A percentile compares a stretch with the other conserved stretches of the same genome.
phyloP scores from a whole-genome alignment of 2,113 vertebrate genomes.

The Gulo gulo region DNA sequence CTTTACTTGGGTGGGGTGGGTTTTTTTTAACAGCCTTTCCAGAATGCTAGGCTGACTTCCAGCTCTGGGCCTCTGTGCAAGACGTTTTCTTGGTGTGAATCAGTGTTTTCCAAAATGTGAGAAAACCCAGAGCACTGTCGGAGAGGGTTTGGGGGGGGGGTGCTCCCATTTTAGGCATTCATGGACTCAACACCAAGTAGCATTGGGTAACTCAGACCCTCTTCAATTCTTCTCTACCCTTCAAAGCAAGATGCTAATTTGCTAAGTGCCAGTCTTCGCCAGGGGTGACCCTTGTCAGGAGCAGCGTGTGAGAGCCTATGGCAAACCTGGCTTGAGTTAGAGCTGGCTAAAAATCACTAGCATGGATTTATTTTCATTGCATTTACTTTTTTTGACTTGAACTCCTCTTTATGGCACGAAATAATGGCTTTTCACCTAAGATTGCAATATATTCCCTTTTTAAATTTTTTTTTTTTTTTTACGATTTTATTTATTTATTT shows the following conservation, averaged over 20 bases:
- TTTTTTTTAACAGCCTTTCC: background rate
- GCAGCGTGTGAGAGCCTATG: background rate
- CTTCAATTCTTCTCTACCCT: background rate
- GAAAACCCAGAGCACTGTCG: background rate
- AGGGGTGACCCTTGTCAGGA: background rate
- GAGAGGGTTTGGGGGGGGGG: too few species aligned
- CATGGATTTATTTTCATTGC: background rate
- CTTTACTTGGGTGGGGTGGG: too few species aligned
- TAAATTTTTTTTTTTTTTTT: too few species aligned
- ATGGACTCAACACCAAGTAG: background rate
- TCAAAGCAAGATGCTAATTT: background rate
- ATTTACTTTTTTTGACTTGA: background rate
- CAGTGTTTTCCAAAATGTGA: background rate
- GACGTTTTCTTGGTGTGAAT: background rate
- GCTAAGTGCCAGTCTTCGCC: background rate
- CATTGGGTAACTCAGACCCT: accelerated
- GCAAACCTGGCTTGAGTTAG: background rate
- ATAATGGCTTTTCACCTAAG: background rate
- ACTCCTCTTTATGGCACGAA: background rate
- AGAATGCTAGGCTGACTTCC: background rate
- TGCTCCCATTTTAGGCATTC: accelerated
- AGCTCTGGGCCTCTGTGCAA: background rate
- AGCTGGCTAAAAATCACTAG: background rate
- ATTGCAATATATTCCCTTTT: background rate
- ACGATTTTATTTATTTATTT: too few species aligned